Evolutionary conservation across 2,797 vertebrate species (phyloP).

Genomic region (Oreochromis grahami): DNA sequence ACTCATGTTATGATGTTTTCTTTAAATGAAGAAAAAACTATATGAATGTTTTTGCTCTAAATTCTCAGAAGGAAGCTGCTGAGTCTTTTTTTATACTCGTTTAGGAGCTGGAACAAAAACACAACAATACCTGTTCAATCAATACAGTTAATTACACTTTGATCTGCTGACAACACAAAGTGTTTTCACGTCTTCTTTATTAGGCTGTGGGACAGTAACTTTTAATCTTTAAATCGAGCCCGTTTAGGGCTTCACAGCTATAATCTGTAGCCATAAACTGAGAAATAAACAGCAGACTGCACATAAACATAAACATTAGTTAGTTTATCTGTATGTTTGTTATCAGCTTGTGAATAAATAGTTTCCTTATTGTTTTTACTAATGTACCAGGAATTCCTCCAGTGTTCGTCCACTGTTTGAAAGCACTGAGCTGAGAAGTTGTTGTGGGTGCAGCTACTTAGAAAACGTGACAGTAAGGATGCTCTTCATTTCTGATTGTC

Average conservation of each 20-base stretch:
- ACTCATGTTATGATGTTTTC: background rate
- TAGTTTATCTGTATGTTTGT: background rate
- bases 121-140: background rate
- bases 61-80: background rate
- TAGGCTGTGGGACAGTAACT: background rate
- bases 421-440: background rate
- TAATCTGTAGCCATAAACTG: background rate
- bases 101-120: background rate
- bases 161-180: background rate
- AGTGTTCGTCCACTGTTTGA: rapidly evolving
- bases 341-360: background rate
- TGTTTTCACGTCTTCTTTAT: background rate
- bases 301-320: background rate
- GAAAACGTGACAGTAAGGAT: background rate
- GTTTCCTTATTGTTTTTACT: rapidly evolving
- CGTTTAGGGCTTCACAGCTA: background rate
- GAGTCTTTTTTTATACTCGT: background rate
- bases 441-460: background rate
- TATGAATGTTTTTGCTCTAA: background rate
- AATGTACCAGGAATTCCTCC: background rate
- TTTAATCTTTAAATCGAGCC: background rate
- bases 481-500: background rate
- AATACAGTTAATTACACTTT: background rate
- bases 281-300: background rate
- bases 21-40: background rate